Conservation (phyloP, 2,888 invertebrate species). For the Idaea dimidiata region DNA sequence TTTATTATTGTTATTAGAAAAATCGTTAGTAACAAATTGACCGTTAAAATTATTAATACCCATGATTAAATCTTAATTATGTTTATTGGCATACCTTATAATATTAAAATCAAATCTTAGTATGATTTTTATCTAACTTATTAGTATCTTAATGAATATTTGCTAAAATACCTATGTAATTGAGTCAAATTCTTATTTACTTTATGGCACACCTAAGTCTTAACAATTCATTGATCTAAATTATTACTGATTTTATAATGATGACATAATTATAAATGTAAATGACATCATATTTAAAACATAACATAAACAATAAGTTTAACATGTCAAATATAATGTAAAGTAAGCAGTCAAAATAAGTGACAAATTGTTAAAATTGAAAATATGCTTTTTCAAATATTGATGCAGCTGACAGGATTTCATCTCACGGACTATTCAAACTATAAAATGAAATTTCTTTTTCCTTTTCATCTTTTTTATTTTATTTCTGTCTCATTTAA, state of each 20-base stretch:
- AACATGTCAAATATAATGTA: background rate
- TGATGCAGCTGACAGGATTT: too few species aligned
- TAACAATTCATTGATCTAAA: background rate
- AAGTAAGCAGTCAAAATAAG: too few species aligned
- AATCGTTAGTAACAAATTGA: conserved; percentile 3
- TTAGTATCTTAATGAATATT: background rate
- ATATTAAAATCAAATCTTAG: background rate
- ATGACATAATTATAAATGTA: background rate
- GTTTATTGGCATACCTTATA: background rate
- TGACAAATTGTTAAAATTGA: too few species aligned
- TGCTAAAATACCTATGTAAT: background rate
- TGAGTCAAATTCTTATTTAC: background rate
- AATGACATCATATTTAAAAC: background rate
- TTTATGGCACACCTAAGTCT: background rate
- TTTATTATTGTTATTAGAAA: conserved; percentile 3
- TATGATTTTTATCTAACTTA: too few species aligned
- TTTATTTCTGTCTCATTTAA: too few species aligned
- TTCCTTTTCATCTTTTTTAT: too few species aligned
- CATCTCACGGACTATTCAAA: too few species aligned
- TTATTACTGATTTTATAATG: background rate
- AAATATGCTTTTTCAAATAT: too few species aligned
- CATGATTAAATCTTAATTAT: background rate
- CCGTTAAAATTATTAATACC: conserved; percentile 20
- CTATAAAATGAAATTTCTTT: too few species aligned
- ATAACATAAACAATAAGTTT: background rate